A percentile compares a stretch with the other conserved stretches of the same genome.
These are phyloP conservation scores for Torymus aiolomorphi DNA, from an alignment of 2,888 invertebrate species.

Conservation along the genomic window DNA sequence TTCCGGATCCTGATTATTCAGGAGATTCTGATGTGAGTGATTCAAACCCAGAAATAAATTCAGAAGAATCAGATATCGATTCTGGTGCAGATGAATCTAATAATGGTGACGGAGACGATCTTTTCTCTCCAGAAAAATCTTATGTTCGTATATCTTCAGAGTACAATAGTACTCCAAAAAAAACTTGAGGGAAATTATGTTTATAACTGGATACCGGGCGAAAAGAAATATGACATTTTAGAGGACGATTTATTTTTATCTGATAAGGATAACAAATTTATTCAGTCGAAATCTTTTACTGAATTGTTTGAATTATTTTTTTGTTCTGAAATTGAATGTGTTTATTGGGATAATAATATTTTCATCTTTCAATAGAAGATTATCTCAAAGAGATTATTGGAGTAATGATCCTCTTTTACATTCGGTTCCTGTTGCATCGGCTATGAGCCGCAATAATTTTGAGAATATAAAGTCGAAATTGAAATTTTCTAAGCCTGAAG, in stretches of 20 bases:
- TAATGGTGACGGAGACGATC: constrained; percentile 3
- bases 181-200: constrained; percentile 7
- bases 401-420: constrained; percentile 1
- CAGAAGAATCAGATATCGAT: constrained; percentile 3
- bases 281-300: constrained; percentile 3
- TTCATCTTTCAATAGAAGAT: constrained; percentile 1
- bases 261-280: constrained; percentile 1
- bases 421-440: not conserved
- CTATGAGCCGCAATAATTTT: constrained; percentile 15
- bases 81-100: constrained; percentile 4
- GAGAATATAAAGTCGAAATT: constrained; percentile 1
- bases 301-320: constrained; percentile 13
- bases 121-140: constrained; percentile 8
- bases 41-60: not conserved
- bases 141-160: constrained; percentile 11
- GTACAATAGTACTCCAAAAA: constrained; percentile 9
- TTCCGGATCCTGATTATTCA: constrained; percentile 20
- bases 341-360: constrained; percentile 5
- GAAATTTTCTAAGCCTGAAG: constrained; percentile 4
- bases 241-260: constrained; percentile 6
- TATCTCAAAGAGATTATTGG: constrained; percentile 13
- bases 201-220: constrained; percentile 7
- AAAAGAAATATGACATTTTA: constrained; percentile 1
- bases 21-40: constrained; percentile 2
- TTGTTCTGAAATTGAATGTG: constrained; percentile 7